These are phyloP conservation scores for Anthopleura xanthogrammica DNA, from an alignment of 92 coral and sea anemone genomes.

Conservation along the genomic window DNA sequence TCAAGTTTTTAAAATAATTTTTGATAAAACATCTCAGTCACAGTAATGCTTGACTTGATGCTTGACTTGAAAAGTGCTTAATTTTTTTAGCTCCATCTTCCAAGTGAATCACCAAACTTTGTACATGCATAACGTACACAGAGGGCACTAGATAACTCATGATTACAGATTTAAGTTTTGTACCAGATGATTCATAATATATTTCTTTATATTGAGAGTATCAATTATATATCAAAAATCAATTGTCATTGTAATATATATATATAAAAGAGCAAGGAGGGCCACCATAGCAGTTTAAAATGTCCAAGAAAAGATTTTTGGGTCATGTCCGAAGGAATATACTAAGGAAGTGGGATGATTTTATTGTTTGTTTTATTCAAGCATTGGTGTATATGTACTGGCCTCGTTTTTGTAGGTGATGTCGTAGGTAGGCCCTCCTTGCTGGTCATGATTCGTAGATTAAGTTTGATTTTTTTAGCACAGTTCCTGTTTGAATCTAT, in stretches of 20 bases:
- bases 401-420: background rate
- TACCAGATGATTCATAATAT: constrained; percentile 68
- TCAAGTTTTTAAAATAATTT: too few relatives aligned
- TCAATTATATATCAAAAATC: constrained; percentile 29
- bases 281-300: background rate
- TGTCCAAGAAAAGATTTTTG: background rate
- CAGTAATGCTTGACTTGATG: too few relatives aligned
- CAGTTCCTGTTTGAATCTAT: background rate
- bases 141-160: background rate
- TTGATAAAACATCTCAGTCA: too few relatives aligned
- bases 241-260: constrained; percentile 37
- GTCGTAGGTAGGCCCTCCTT: constrained; percentile 12
- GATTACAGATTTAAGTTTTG: constrained; percentile 54
- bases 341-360: too few relatives aligned
- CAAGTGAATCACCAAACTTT: background rate
- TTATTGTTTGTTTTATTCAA: too few relatives aligned
- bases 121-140: constrained; percentile 13
- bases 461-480: background rate
- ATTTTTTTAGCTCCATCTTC: background rate
- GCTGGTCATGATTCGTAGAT: constrained; percentile 22
- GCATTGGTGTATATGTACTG: background rate
- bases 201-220: constrained; percentile 57
- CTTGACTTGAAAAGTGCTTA: background rate
- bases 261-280: constrained; percentile 11
- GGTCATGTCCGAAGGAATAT: too few relatives aligned